Conservation (phyloP, 35 echinoderm and acorn worm genomes). For the Lytechinus pictus region DNA sequence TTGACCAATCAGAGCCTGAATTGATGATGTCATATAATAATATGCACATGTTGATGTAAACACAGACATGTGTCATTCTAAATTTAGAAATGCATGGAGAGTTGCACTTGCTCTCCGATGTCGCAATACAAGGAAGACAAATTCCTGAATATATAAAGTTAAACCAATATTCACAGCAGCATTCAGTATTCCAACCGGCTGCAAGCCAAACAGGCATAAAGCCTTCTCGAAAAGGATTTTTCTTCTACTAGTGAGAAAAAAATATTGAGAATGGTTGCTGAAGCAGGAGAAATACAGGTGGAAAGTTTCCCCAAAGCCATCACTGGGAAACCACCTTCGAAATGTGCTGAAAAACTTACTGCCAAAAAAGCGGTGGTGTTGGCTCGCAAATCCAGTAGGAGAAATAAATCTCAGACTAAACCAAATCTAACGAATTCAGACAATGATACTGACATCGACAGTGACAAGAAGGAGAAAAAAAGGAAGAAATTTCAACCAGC, state of each 20-base stretch:
- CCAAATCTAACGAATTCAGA: not conserved
- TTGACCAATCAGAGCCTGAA: not conserved
- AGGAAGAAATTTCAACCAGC: constrained; percentile 27
- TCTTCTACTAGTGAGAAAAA: not conserved
- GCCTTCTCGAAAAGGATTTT: not conserved
- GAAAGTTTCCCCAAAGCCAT: not conserved
- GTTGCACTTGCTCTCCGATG: not conserved
- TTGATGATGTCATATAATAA: not conserved
- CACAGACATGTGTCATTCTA: not conserved
- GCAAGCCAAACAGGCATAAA: not conserved
- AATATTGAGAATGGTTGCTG: not conserved
- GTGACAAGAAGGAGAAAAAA: not conserved
- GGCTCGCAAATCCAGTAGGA: not conserved
- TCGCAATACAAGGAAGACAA: not conserved
- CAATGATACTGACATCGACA: not conserved
- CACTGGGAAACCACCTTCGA: not conserved
- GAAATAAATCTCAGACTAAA: not conserved
- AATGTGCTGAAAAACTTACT: not conserved
- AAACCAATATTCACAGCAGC: not conserved
- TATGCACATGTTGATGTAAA: not conserved
- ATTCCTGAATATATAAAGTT: not conserved
- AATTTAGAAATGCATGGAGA: not conserved
- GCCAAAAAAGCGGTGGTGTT: not conserved
- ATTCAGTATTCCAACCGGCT: not conserved
- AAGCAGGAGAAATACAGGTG: not conserved